These are phyloP conservation scores for Antechinus stuartii DNA, from an alignment of 2,113 vertebrate genomes.

Conservation along the genomic window DNA sequence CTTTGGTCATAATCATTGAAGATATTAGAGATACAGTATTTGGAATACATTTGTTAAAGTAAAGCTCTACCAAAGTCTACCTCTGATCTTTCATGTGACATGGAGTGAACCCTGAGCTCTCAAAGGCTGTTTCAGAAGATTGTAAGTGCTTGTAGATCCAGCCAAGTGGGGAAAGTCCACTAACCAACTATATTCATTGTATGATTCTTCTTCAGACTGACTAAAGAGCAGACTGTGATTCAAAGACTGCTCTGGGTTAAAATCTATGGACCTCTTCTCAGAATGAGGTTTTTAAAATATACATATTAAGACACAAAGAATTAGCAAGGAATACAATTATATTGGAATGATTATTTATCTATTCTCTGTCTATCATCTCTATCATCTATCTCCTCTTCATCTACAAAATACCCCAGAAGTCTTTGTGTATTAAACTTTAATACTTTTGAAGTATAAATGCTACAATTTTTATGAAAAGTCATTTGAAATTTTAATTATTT, in stretches of 20 bases:
- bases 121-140: not conserved
- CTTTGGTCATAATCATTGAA: not conserved
- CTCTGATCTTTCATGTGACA: not conserved
- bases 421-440: not conserved
- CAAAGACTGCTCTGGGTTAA: not conserved
- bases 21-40: not conserved
- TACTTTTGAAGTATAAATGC: not conserved
- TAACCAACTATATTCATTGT: not conserved
- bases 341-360: not conserved
- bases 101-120: not conserved
- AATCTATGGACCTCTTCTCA: not conserved
- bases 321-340: not conserved
- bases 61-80: not conserved
- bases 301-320: not conserved
- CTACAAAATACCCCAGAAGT: not conserved
- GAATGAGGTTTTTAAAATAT: not conserved
- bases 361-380: not conserved
- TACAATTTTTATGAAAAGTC: not conserved
- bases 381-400: not conserved
- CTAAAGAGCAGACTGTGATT: not conserved
- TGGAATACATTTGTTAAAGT: not conserved
- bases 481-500: not conserved
- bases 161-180: not conserved
- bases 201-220: not conserved
- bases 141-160: not conserved